Base-by-base conservation (phyloP, 1,140 invertebrate species). In the Drosophila albomicans region DNA sequence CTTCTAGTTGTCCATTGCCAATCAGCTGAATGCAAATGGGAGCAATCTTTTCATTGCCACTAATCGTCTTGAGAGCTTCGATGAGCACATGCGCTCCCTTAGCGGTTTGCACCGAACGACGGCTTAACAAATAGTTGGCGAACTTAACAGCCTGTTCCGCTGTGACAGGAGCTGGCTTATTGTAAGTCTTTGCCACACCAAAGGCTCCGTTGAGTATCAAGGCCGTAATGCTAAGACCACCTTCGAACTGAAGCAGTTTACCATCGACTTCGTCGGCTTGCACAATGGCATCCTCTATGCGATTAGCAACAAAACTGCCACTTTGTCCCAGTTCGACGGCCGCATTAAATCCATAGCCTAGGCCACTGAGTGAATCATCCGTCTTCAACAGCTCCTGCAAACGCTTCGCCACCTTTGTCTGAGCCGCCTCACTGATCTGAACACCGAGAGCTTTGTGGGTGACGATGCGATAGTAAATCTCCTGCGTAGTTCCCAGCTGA, bases 241-340 rank as follows among this genome's bases (percentile, higher is more conserved):
- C 98, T 93, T 99, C 98, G 93, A 98, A 99, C 93, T 99, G 96
- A 43, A 98, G 94, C 75, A 96, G 96, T 84, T 95, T 95, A 7
- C 96, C 96, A 94, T 99, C 96, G 20, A 98, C 96, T 95, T 99
- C 98, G 94, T 99, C 98, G 35, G 98, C 98, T 92, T 99, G 98
- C 10, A 97, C 96, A 76, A 99, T 94, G 46, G 97, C 96, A 93
- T 99, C 98, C 93, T 98, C 97, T 52, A 99, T 96, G 52, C 96
- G 95, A 65, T 97, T 95, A 64, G 95, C 94, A 38, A 96, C 96
- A 93, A 96, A 96, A 80, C 95, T 95, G 43, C 95, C 94, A 72
- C 94, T 94, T 16, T 93, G 92, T 0, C 95, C 84, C 75, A 95
- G 93, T 67, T 95, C 93, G 20, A 97, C 93, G 43, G 97, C 97